Conservation (phyloP, 1,140 invertebrate species). For the Atopsyche davidsoni region DNA sequence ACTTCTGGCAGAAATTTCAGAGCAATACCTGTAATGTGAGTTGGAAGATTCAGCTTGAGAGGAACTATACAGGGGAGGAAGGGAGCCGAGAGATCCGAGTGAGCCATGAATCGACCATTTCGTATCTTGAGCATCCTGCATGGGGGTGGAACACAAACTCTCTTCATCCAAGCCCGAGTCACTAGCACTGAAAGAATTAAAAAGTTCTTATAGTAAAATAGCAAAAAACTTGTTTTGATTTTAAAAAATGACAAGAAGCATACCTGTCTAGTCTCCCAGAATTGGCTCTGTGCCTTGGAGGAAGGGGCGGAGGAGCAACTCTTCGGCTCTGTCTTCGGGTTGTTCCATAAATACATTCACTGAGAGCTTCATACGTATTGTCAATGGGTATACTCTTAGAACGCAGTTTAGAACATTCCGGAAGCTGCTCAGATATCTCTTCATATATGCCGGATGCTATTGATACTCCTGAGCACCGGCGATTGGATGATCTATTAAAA, state of each 20-base stretch:
- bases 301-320: constrained; percentile 20
- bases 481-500: background rate
- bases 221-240: background rate
- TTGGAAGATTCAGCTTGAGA: background rate
- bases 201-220: background rate
- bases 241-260: background rate
- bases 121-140: constrained; percentile 4
- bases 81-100: constrained; percentile 2
- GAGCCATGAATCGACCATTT: constrained; percentile 19
- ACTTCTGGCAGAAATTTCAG: constrained; percentile 5
- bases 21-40: constrained; percentile 1
- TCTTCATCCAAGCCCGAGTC: constrained; percentile 27
- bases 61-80: too few relatives aligned
- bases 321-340: constrained; percentile 12
- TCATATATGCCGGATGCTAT: constrained; percentile 24
- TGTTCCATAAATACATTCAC: constrained; percentile 17
- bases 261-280: constrained; percentile 19
- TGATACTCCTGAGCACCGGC: constrained; percentile 20
- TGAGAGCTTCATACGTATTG: constrained; percentile 22
- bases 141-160: constrained; percentile 20
- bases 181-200: constrained; percentile 22
- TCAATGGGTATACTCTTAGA: constrained; percentile 3
- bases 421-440: constrained; percentile 20
- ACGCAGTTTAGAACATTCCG: background rate
- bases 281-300: constrained; percentile 15